Evolutionary conservation across 53 echinoderm and acorn worm genomes (phyloP), one percentile per base, ranked within the genome.

Genomic region (Luidia sarsii): DNA sequence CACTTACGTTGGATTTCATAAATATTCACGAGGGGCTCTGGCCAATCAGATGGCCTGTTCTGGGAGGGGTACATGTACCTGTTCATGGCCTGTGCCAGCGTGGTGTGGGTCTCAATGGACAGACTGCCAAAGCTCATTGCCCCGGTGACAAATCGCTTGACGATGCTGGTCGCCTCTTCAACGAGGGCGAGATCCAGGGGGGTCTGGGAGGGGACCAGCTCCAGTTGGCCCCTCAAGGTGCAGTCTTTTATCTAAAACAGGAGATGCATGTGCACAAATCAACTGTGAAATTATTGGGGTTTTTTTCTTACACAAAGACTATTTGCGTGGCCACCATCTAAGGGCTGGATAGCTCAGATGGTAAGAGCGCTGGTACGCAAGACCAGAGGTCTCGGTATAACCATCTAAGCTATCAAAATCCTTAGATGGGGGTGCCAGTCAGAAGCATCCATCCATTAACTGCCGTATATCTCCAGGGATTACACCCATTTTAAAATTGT

Each of bases 121-220:
- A 99, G 66, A 70, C 94, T 94, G 6, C 99, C 99, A 82, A 99
- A 99, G 71, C 99, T 99, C 99, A 99, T 99, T 45, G 99, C 99
- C 20, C 94, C 99, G 1, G 99, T 99, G 33, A 86, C 91, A 71
- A 99, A 99, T 61, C 99, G 70, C 65, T 94, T 94, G 9, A 99
- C 99, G 27, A 99, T 99, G 29, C 84, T 89, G 0, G 84, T 60
- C 23, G 99, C 99, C 0, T 88, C 88, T 55, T 99, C 97, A 23
- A 99, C 94, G 25, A 88, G 62, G 18, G 87, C 89, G 1, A 99
- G 48, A 31, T 99, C 99, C 52, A 99, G 56, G 0, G 99, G 91
- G 21, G 89, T 79, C 11, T 81, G 57, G 46, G 83, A 67, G 22
- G 70, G 80, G 67, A 66, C 64, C 55, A 94, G 68, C 32, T 94